Evolutionary conservation across 2,888 invertebrate genomes (phyloP).

Genomic region (Drosophila infuscata): DNA sequence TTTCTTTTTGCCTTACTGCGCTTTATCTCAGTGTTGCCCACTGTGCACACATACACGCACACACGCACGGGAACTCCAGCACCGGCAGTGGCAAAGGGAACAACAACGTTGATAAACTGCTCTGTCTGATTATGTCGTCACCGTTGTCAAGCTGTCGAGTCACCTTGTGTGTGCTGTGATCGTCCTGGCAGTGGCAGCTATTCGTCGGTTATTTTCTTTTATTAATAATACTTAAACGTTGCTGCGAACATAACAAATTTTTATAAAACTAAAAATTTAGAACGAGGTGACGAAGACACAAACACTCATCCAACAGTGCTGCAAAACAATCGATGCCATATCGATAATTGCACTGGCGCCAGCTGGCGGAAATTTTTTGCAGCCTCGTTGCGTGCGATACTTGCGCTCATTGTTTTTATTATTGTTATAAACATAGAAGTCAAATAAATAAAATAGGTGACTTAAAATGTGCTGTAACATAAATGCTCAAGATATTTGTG

Average conservation of each 20-base stretch:
- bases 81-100: conserved; percentile 36
- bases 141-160: conserved; percentile 7
- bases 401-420: not conserved
- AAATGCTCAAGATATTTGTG: not conserved
- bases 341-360: conserved; percentile 40
- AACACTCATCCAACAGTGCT: conserved; percentile 8
- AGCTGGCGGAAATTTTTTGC: conserved; percentile 8
- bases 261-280: conserved; percentile 17
- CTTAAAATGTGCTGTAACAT: not conserved
- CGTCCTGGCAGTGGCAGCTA: not conserved
- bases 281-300: conserved; percentile 56
- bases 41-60: conserved; percentile 33
- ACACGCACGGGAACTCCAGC: conserved; percentile 42
- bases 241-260: conserved; percentile 46
- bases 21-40: conserved; percentile 40
- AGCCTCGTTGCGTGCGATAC: not conserved
- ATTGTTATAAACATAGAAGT: not conserved
- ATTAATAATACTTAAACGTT: conserved; percentile 7
- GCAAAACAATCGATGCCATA: conserved; percentile 28
- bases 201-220: conserved; percentile 1
- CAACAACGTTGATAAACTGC: conserved; percentile 24
- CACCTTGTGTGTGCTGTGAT: conserved; percentile 14
- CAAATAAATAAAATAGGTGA: not conserved
- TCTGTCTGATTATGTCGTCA: conserved; percentile 9
- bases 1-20: conserved; percentile 26